Percentiles rank a stretch among this genome's conserved stretches.
These are phyloP conservation scores for Xestia sexstrigata DNA, from an alignment of 2,888 invertebrate genomes.

Conservation along the genomic window DNA sequence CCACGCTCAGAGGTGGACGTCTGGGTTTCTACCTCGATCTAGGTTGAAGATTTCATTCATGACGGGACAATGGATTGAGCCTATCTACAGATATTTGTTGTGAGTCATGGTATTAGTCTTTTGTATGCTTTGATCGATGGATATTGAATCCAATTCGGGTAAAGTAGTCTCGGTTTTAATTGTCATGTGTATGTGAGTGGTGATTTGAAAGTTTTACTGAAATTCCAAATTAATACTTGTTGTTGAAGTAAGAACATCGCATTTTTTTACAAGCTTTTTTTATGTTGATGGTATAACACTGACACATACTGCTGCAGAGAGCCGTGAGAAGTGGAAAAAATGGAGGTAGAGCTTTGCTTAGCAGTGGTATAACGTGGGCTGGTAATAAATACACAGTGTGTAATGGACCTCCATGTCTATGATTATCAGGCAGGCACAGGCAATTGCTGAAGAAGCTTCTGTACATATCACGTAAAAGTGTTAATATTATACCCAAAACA, in stretches of 20 bases:
- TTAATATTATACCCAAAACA: background rate
- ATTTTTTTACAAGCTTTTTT: background rate
- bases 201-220: constrained; percentile 3
- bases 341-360: background rate
- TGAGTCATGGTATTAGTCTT: background rate
- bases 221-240: background rate
- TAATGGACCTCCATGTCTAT: background rate
- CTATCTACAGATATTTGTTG: constrained; percentile 18
- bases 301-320: background rate
- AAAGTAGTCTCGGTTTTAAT: background rate
- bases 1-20: constrained; percentile 43
- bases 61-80: constrained; percentile 7
- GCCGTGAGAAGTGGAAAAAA: background rate
- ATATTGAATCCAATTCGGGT: constrained; percentile 11
- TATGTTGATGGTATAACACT: background rate
- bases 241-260: background rate
- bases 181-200: background rate
- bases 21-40: constrained; percentile 45
- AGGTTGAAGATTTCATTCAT: constrained; percentile 49
- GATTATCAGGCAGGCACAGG: background rate
- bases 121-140: background rate
- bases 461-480: background rate
- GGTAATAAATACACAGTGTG: background rate
- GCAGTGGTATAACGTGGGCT: background rate
- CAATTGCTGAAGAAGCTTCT: background rate